phyloP scores from a whole-genome alignment of 2,888 invertebrate species.

The Ferdinandea cuprea region DNA sequence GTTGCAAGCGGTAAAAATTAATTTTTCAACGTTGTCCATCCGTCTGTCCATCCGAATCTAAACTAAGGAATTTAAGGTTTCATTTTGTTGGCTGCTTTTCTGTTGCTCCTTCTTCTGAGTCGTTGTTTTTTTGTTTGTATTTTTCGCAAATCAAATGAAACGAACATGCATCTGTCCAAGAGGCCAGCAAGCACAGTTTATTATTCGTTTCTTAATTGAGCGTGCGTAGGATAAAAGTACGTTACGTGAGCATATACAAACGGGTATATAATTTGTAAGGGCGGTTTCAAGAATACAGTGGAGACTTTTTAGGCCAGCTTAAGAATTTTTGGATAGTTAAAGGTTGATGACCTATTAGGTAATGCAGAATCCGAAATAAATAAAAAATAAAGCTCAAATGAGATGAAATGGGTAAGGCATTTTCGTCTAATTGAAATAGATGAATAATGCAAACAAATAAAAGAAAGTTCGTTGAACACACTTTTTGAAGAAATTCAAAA shows the following conservation, averaged over 20 bases:
- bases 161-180: conserved; percentile 1
- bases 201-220: neutral
- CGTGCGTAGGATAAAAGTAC: neutral
- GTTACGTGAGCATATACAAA: neutral
- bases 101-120: neutral
- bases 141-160: conserved; percentile 19
- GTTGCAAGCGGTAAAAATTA: conserved; percentile 46
- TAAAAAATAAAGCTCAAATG: too few relatives aligned
- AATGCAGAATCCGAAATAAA: too few relatives aligned
- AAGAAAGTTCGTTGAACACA: too few relatives aligned
- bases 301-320: too few relatives aligned
- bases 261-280: neutral
- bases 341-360: too few relatives aligned
- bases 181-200: neutral
- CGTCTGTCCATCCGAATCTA: conserved; percentile 48
- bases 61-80: conserved; percentile 34
- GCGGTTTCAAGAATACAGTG: neutral
- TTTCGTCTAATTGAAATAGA: too few relatives aligned
- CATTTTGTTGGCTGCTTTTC: neutral
- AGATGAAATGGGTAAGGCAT: too few relatives aligned
- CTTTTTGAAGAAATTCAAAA: too few relatives aligned
- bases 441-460: too few relatives aligned
- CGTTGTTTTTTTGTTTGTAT: neutral
- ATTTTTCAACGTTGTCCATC: conserved; percentile 50
- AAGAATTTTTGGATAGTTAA: too few relatives aligned